Conservation (phyloP, 2,888 invertebrate genomes). For the Drosophila neonasuta region DNA sequence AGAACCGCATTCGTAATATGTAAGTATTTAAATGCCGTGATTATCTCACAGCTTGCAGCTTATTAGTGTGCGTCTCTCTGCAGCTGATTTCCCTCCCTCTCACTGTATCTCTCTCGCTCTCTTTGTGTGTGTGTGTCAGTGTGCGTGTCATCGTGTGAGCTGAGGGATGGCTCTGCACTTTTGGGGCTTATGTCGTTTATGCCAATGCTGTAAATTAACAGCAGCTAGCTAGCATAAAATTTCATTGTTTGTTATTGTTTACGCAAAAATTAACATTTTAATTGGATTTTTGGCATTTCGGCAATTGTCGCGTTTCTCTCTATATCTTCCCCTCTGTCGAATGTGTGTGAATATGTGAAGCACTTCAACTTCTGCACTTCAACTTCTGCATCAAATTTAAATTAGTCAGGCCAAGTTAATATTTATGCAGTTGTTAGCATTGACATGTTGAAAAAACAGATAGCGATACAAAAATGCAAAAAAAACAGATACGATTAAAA, state of each 20-base stretch:
- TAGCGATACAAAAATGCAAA: constrained; percentile 2
- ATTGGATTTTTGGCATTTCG: constrained; percentile 57
- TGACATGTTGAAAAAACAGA: constrained; percentile 21
- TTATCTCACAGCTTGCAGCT: constrained; percentile 48
- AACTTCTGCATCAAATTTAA: constrained; percentile 14
- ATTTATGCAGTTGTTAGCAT: constrained; percentile 43
- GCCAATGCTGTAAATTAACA: constrained; percentile 48
- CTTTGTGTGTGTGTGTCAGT: not conserved
- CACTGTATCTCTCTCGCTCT: not conserved
- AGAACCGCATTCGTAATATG: constrained; percentile 38
- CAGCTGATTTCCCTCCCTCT: not conserved
- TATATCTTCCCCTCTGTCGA: not conserved
- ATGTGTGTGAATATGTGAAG: constrained; percentile 1
- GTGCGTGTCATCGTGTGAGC: constrained; percentile 6
- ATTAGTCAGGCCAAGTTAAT: constrained; percentile 27
- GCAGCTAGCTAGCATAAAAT: constrained; percentile 45
- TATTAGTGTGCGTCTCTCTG: constrained; percentile 11
- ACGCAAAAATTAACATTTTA: constrained; percentile 68
- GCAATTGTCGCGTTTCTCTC: constrained; percentile 7
- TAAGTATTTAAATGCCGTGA: constrained; percentile 57
- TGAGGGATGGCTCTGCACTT: constrained; percentile 29
- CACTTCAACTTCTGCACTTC: not conserved
- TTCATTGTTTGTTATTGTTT: constrained; percentile 58
- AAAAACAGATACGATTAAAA: not conserved
- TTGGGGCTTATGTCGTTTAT: constrained; percentile 22